These are phyloP conservation scores for Eidolon dupreanum DNA, from an alignment of 2,797 vertebrate genomes.

Conservation along the genomic window DNA sequence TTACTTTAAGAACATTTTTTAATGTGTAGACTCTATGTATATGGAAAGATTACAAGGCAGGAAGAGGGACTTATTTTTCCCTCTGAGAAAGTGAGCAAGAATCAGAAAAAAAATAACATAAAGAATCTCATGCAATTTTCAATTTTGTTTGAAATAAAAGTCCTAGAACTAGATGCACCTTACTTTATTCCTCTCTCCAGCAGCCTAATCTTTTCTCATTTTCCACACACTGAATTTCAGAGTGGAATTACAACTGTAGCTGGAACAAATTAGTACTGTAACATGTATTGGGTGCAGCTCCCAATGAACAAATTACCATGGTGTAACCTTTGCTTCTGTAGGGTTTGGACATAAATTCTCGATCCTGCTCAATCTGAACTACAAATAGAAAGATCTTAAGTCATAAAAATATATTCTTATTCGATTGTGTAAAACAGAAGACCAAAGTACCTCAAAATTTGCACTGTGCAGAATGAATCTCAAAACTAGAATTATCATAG, in stretches of 20 bases:
- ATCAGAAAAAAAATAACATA: background rate
- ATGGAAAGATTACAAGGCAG: background rate
- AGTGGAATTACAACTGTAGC: background rate
- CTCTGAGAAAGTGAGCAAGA: background rate
- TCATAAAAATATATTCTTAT: background rate
- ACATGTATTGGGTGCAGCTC: background rate
- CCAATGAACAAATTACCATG: background rate
- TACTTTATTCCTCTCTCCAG: background rate
- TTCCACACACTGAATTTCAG: background rate
- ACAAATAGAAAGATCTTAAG: background rate
- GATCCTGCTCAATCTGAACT: background rate
- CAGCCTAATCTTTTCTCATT: background rate
- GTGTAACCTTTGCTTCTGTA: background rate
- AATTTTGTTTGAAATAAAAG: constrained; percentile 38
- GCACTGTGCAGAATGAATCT: background rate
- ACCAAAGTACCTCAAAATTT: background rate
- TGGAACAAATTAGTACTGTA: background rate
- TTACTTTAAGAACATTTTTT: background rate
- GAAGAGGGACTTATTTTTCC: background rate
- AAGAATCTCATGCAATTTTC: background rate
- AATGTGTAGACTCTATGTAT: background rate
- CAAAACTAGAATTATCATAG: background rate
- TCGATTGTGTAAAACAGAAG: background rate
- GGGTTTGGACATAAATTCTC: background rate
- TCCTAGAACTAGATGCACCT: background rate